phyloP scores from a whole-genome alignment of 2,888 invertebrate genomes.

The Diogma glabrata region DNA sequence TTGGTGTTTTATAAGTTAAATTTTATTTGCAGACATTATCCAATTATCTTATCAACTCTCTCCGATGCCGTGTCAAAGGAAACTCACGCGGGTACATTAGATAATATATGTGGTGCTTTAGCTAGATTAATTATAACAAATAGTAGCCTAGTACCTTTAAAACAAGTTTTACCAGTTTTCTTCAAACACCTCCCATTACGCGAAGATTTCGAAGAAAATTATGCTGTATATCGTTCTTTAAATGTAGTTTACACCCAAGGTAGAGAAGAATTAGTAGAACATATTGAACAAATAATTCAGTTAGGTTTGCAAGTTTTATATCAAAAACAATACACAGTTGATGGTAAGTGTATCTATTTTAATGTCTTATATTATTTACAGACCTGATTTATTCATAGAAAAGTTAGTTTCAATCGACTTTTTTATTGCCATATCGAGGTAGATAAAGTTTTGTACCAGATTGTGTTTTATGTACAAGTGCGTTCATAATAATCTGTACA shows the following conservation, averaged over 20 bases:
- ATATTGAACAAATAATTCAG: constrained; percentile 43
- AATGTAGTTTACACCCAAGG: constrained; percentile 49
- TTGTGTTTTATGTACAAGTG: no score
- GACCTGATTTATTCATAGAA: background rate
- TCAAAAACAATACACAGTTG: constrained; percentile 42
- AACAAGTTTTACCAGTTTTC: constrained; percentile 62
- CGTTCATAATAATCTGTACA: constrained; percentile 18
- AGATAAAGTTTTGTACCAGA: no score
- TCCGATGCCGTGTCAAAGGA: constrained; percentile 53
- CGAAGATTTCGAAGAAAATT: constrained; percentile 63
- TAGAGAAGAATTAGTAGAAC: constrained; percentile 41
- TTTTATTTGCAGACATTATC: constrained; percentile 43
- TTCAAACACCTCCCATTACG: constrained; percentile 58
- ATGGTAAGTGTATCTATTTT: constrained; percentile 33
- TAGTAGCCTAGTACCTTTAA: constrained; percentile 49
- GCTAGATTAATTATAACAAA: constrained; percentile 60
- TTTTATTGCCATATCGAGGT: background rate
- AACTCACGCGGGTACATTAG: constrained; percentile 51
- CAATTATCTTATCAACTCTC: constrained; percentile 52
- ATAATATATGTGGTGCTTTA: constrained; percentile 68
- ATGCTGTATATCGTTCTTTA: constrained; percentile 54
- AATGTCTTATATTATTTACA: background rate
- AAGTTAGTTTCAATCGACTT: background rate
- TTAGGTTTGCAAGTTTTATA: constrained; percentile 43
- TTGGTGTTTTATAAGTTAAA: background rate